Base-by-base conservation (phyloP, 2,888 invertebrate genomes). In the Dascillus cervinus region DNA sequence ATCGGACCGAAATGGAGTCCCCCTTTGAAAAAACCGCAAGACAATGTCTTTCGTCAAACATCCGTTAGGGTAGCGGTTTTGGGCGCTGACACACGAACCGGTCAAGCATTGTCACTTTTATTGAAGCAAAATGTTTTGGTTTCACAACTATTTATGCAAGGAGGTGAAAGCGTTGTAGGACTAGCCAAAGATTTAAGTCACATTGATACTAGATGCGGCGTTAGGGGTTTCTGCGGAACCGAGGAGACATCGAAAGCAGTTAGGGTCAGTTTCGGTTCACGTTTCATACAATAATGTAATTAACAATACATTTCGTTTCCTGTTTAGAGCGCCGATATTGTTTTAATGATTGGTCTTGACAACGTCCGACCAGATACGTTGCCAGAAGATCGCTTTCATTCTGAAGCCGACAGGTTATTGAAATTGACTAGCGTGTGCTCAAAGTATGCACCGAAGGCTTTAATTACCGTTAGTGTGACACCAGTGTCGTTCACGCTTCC, bases 401-500 rank as follows among this genome's bases (percentile, higher is more conserved):
- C 31, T 8, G 61, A 64, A 44, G 57, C 56, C 14, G 44, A 47
- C 20, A 47, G 60, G 35, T 34, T 62, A 1, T 43, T 51, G 6
- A 45, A 54, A 19, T 40, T 58, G 8, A 65, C 72, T 0, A 67
- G 70, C 26, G 63, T 62, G 3, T 73, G 74, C 29, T 64, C 70
- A 5, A 58, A 55, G 25, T 69, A 69, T 44, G 71, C 73, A 12
- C 73, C 75, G 0, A 70, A 67, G 46, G 70, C 75, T 1, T 65
- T 74, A 21, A 43, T 73, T 13, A 58, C 73, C 9, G 69, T 73
- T 2, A 64, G 67, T 43, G 66, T 71, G 1, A 58, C 67, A 29
- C 75, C 75, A 4, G 63, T 74, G 2, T 72, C 73, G 39, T 69
- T 72, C 35, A 71, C 70, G 60, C 68, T 72, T 9, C 71, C 72